These are phyloP conservation scores for Acrobasis consociella DNA, from an alignment of 2,888 invertebrate genomes.

Conservation along the genomic window DNA sequence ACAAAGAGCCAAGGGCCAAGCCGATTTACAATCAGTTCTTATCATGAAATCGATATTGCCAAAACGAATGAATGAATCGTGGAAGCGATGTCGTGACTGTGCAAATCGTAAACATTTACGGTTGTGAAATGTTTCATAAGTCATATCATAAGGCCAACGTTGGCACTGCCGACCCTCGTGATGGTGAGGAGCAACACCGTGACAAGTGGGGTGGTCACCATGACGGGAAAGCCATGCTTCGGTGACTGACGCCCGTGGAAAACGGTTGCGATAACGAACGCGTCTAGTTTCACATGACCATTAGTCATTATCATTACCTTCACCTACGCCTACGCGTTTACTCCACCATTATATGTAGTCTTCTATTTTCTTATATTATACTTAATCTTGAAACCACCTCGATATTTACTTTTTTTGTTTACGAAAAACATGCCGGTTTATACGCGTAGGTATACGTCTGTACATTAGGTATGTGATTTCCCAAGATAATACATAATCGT, in stretches of 20 bases:
- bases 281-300: slow-evolving; percentile 48
- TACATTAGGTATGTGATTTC: too few relatives aligned
- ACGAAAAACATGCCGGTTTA: too few relatives aligned
- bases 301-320: slow-evolving; percentile 37
- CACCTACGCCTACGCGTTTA: too few relatives aligned
- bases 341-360: too few relatives aligned
- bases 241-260: slow-evolving; percentile 62
- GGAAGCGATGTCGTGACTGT: slow-evolving; percentile 37
- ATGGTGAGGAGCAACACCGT: slow-evolving; percentile 64
- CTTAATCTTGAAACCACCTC: too few relatives aligned
- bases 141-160: slow-evolving; percentile 31
- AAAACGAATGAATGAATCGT: slow-evolving; percentile 28
- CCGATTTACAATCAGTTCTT: slow-evolving; percentile 25
- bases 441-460: too few relatives aligned
- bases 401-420: too few relatives aligned
- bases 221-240: slow-evolving; percentile 69
- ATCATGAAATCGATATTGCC: slow-evolving; percentile 8
- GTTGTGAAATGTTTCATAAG: slow-evolving; percentile 40
- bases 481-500: too few relatives aligned
- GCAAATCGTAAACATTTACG: slow-evolving; percentile 37
- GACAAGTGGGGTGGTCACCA: slow-evolving; percentile 78
- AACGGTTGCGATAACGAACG: slow-evolving; percentile 55
- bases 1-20: slow-evolving; percentile 3
- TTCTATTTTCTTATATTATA: too few relatives aligned
- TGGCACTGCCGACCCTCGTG: slow-evolving; percentile 25